phyloP scores from a whole-genome alignment of 1,140 invertebrate genomes.

The Eciton burchellii region DNA sequence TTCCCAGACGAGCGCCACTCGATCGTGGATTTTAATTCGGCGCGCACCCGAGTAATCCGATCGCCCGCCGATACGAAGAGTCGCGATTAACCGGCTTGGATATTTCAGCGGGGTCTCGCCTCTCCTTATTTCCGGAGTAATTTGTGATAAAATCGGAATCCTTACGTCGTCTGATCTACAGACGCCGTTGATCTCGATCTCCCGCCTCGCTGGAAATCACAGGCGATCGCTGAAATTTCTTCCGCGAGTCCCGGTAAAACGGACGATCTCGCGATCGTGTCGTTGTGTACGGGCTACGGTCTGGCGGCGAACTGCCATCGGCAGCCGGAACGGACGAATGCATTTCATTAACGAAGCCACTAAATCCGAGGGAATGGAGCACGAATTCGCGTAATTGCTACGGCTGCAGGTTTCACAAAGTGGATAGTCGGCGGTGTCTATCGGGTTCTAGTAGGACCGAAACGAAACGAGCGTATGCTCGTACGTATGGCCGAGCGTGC shows the following conservation, averaged over 20 bases:
- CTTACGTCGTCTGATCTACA: no score
- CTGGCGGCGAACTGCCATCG: neutral
- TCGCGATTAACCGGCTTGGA: neutral
- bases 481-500: neutral
- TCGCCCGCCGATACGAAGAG: neutral
- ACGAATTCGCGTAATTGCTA: conserved; percentile 80
- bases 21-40: neutral
- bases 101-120: neutral
- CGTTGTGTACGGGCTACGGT: neutral
- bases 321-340: conserved; percentile 68
- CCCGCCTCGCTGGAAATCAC: neutral
- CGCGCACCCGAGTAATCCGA: neutral
- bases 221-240: neutral
- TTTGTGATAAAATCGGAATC: neutral
- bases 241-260: neutral
- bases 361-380: conserved; percentile 77
- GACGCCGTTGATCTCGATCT: neutral
- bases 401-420: conserved; percentile 77
- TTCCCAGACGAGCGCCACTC: neutral
- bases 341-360: conserved; percentile 83
- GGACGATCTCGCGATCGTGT: neutral
- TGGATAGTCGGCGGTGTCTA: conserved; percentile 47
- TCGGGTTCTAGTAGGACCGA: conserved; percentile 8
- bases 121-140: neutral
- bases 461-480: conserved; percentile 11